Percentiles rank a stretch among this genome's conserved stretches.
Evolutionary conservation across 2,113 vertebrate species (phyloP).

Genomic region (Catharus bicknelli): DNA sequence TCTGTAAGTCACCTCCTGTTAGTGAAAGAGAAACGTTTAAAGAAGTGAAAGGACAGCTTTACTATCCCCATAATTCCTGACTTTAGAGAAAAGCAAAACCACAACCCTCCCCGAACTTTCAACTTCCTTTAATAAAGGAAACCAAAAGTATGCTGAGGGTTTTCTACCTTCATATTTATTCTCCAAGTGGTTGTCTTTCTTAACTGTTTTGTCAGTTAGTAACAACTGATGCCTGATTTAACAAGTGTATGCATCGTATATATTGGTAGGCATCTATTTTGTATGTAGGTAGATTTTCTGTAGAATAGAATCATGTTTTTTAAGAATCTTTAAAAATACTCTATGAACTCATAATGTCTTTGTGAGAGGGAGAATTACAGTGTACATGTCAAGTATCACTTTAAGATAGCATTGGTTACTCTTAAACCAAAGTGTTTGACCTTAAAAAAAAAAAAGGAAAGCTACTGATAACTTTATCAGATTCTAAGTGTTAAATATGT

Average conservation of each 20-base stretch:
- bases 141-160: background rate
- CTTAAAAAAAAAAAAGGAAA: background rate
- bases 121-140: background rate
- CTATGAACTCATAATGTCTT: background rate
- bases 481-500: background rate
- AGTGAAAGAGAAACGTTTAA: background rate
- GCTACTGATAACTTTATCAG: background rate
- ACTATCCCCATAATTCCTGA: accelerated
- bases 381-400: background rate
- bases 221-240: background rate
- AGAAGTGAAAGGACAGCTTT: background rate
- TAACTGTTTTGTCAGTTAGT: background rate
- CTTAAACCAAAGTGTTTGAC: background rate
- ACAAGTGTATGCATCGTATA: background rate
- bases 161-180: background rate
- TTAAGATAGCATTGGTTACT: background rate
- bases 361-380: background rate
- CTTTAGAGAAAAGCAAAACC: background rate
- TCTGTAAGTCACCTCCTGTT: background rate
- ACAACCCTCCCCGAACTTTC: background rate
- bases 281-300: background rate
- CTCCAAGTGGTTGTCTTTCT: background rate
- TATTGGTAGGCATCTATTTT: background rate
- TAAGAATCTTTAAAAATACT: background rate
- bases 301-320: background rate